phyloP scores from a whole-genome alignment of 1,140 invertebrate genomes.

The Drosophila baimaii region DNA sequence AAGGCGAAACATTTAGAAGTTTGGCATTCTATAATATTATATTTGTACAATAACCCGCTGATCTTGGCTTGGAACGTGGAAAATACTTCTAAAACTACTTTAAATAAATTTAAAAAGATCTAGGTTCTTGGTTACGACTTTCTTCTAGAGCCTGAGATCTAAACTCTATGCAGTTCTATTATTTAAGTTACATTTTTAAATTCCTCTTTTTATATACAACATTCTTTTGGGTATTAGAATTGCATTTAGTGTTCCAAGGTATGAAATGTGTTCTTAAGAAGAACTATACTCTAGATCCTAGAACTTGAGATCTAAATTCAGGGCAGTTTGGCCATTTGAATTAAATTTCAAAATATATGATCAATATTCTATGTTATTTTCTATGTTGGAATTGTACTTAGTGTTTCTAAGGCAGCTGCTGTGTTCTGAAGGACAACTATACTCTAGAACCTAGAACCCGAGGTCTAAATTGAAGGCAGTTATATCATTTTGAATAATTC shows the following conservation, averaged over 20 bases:
- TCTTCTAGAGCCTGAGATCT: background rate
- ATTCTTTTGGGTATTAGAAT: background rate
- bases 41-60: background rate
- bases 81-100: background rate
- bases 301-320: background rate
- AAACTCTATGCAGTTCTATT: no score
- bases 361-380: background rate
- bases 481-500: no score
- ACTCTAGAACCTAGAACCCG: background rate
- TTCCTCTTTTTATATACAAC: background rate
- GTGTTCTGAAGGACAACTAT: background rate
- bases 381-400: background rate
- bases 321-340: no score
- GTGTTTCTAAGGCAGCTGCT: background rate
- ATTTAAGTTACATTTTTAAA: background rate
- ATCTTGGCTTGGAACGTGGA: background rate
- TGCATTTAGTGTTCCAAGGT: background rate
- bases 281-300: background rate
- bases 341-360: no score
- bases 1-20: background rate
- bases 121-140: background rate
- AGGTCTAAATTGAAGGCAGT: no score
- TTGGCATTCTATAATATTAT: background rate
- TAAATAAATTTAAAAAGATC: no score
- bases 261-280: background rate